Conservation (phyloP, 1,140 invertebrate genomes). For the Drosophila mayri region DNA sequence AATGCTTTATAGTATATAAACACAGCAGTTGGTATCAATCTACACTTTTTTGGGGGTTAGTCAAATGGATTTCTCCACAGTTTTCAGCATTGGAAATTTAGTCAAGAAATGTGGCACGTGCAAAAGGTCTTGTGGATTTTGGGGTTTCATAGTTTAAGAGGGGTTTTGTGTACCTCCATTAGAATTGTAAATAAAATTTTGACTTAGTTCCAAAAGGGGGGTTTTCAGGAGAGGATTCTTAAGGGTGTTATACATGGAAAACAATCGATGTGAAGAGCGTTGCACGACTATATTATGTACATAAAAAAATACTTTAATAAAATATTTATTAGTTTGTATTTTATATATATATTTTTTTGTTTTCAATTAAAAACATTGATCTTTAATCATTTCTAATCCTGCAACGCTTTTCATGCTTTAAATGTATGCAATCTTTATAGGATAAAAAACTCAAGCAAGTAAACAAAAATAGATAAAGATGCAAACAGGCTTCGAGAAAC, state of each 20-base stretch:
- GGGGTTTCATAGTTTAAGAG: not conserved
- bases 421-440: conserved; percentile 40
- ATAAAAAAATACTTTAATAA: not conserved
- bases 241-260: conserved; percentile 33
- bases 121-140: conserved; percentile 21
- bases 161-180: conserved; percentile 34
- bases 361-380: not conserved
- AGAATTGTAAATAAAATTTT: conserved; percentile 19
- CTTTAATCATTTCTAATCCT: not conserved
- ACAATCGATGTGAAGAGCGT: conserved; percentile 24
- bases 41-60: conserved; percentile 27
- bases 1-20: conserved; percentile 9
- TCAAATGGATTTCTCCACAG: conserved; percentile 24
- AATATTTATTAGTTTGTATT: no score
- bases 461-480: conserved; percentile 21
- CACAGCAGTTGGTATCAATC: conserved; percentile 16
- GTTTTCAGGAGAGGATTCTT: not conserved
- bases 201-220: conserved; percentile 24
- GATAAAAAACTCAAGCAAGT: conserved; percentile 37
- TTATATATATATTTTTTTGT: no score
- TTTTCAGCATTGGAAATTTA: not conserved
- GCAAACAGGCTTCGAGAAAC: conserved; percentile 58
- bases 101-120: conserved; percentile 40
- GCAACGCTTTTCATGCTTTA: not conserved
- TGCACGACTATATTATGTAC: not conserved